These are phyloP conservation scores for Pachypsylla venusta DNA, from an alignment of 1,140 invertebrate genomes.

Conservation along the genomic window DNA sequence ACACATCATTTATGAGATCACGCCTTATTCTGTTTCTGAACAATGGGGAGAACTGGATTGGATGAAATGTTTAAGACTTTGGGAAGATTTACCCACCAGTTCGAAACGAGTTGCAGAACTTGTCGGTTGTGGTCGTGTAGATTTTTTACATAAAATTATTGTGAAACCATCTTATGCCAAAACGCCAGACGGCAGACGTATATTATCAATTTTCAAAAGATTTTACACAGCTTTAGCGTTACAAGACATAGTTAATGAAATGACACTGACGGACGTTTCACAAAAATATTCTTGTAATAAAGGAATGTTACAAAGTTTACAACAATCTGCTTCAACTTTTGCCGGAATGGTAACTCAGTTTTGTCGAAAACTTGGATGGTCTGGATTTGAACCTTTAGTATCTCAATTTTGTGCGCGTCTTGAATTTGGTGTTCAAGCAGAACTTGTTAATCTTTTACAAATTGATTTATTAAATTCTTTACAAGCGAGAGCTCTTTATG, in stretches of 20 bases:
- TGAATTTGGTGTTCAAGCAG: conserved; percentile 84
- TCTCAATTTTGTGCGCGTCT: conserved; percentile 85
- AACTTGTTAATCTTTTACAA: conserved; percentile 81
- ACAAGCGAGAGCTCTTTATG: conserved; percentile 67
- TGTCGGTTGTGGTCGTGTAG: conserved; percentile 32
- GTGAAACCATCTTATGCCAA: neutral
- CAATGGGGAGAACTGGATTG: conserved; percentile 72
- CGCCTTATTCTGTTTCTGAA: conserved; percentile 64
- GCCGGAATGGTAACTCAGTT: conserved; percentile 89
- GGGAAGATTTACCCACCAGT: conserved; percentile 61
- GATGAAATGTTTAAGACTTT: conserved; percentile 69
- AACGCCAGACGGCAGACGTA: conserved; percentile 8
- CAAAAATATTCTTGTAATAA: conserved; percentile 70
- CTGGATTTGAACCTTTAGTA: conserved; percentile 73
- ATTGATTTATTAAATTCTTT: conserved; percentile 69
- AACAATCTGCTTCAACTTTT: conserved; percentile 90
- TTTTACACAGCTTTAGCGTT: conserved; percentile 88
- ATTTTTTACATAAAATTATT: neutral
- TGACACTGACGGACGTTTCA: conserved; percentile 54
- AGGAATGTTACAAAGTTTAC: conserved; percentile 79
- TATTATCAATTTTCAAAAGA: conserved; percentile 36
- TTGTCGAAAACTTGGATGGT: conserved; percentile 85
- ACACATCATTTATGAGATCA: conserved; percentile 77
- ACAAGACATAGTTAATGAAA: conserved; percentile 85
- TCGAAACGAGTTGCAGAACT: conserved; percentile 74